These are phyloP conservation scores for Caenorhabditis uteleia DNA, from an alignment of 2,888 invertebrate species.

Conservation along the genomic window DNA sequence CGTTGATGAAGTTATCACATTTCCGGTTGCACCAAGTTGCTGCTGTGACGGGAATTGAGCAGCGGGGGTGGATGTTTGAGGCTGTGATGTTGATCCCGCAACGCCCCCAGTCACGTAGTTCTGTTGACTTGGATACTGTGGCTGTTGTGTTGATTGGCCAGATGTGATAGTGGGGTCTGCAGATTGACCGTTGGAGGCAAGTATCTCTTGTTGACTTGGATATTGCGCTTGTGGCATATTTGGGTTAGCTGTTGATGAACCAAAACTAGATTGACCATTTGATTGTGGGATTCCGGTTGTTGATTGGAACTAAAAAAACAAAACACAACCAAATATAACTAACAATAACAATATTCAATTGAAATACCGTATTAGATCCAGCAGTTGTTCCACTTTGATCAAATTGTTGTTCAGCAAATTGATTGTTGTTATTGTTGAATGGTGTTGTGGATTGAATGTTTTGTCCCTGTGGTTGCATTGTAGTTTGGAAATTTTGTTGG, in stretches of 20 bases:
- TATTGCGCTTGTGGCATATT: conserved; percentile 28
- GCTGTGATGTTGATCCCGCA: neutral
- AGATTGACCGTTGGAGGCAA: conserved; percentile 20
- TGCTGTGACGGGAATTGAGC: neutral
- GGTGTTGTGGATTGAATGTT: neutral
- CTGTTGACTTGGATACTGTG: conserved; percentile 27
- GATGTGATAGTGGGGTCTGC: neutral
- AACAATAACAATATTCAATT: neutral
- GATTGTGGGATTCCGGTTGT: conserved; percentile 18
- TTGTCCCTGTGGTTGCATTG: neutral
- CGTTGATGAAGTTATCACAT: neutral
- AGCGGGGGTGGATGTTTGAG: neutral
- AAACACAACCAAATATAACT: conserved; percentile 15
- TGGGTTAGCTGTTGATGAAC: conserved; percentile 12
- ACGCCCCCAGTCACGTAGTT: neutral
- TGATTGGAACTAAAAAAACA: conserved; percentile 33
- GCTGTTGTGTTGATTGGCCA: conserved; percentile 9
- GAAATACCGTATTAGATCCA: neutral
- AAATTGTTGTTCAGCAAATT: neutral
- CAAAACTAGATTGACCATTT: conserved; percentile 22
- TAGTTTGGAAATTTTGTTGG: neutral
- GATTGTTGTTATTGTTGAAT: neutral
- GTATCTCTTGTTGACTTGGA: conserved; percentile 35
- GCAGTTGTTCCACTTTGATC: neutral
- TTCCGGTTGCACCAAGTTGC: neutral